Base-by-base conservation (phyloP, 1,140 invertebrate genomes). In the honey bee (Apis mellifera) region DNA sequence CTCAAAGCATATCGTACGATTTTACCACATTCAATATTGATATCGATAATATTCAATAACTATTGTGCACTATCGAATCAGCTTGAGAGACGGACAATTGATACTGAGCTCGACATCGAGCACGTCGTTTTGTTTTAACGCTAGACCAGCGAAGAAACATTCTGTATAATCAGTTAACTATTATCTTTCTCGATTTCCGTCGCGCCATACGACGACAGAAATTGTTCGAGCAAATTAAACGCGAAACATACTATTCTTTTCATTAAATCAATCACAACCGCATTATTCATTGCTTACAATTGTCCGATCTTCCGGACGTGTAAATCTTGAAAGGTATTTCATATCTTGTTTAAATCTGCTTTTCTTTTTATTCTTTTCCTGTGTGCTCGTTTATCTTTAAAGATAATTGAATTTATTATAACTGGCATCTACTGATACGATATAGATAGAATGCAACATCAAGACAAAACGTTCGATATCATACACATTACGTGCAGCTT, bases 121-220 rank as follows among this genome's bases (percentile, higher is more conserved):
- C 26, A 21, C 15, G 52, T 57, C 68, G 48, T 54, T 42, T 72
- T 73, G 57, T 72, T 79, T 73, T 72, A 72, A 42, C 69, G 26
- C 54, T 72, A 26, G 52, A 64, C 11, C 65, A 78, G 55, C 32
- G 50, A 15, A 72, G 50, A 64, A 57, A 74, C 52, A 23, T 52
- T 26, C 13, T 7, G n/a, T 54, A 32, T 57, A 68, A 82, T 75
- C 72, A 59, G 42, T 76, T 68, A 42, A n/a, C 60, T 59, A 68
- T 75, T 82, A 68, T 68, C 79, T 82, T 26, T 59, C 23, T 64
- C 21, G 19, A 79, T 79, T 72, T 71, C 68, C 48, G 48, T 23
- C 23, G 55, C 23, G 54, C 21, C 17, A 23, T 26, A 23, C 65
- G 13, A 5, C 54, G 32, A 57, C 54, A 26, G 54, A 69, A 19